Conservation (phyloP, 2,797 vertebrate species). For the Oreortyx pictus region DNA sequence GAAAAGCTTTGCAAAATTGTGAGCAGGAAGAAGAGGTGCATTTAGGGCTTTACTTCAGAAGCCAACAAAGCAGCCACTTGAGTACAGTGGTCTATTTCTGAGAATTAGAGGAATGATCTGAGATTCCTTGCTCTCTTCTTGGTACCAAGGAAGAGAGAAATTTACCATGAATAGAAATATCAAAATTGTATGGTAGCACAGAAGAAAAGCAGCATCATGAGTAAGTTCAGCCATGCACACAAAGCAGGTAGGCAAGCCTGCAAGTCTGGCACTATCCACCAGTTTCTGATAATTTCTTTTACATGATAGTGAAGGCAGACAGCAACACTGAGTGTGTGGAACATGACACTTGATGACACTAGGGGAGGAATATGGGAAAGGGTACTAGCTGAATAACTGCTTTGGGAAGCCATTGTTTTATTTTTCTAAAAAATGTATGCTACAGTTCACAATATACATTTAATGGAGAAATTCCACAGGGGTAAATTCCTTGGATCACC, state of each 20-base stretch:
- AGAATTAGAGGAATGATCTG: not conserved
- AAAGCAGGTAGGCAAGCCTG: not conserved
- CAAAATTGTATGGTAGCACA: not conserved
- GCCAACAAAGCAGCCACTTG: not conserved
- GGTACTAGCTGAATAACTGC: not conserved
- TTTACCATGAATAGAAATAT: not conserved
- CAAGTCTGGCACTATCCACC: not conserved
- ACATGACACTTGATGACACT: not conserved
- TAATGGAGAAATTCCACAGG: not conserved
- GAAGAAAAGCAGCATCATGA: not conserved
- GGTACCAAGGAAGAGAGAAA: not conserved
- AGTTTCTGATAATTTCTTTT: not conserved
- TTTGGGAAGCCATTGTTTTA: not conserved
- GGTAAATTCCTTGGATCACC: not conserved
- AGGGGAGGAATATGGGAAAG: not conserved
- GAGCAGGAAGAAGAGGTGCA: not conserved
- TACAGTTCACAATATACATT: not conserved
- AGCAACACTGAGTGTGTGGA: not conserved
- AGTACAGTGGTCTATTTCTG: not conserved
- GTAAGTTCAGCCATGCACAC: not conserved
- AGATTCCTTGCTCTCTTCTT: not conserved
- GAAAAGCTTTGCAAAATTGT: not conserved
- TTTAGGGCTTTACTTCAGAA: slow-evolving; percentile 24
- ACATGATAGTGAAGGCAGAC: not conserved
- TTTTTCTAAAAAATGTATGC: not conserved